Percentiles rank a stretch among this genome's conserved stretches.
Conservation (phyloP, 2,888 invertebrate species). For the Tortrix viridana region DNA sequence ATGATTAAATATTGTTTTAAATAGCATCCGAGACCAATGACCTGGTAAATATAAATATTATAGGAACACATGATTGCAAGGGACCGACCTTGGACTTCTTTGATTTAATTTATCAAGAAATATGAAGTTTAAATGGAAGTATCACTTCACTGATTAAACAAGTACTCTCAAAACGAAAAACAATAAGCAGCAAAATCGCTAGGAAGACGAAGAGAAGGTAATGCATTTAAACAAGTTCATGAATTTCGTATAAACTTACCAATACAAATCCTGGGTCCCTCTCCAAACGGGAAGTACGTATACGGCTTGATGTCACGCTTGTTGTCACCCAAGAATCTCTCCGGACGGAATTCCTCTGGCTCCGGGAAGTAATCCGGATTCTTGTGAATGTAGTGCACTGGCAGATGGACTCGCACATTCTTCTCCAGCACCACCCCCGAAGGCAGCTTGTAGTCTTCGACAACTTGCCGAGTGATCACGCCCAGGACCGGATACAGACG, state of each 20-base stretch:
- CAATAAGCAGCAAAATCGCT: slow-evolving; percentile 6
- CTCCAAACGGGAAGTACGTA: slow-evolving; percentile 69
- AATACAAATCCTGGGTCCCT: slow-evolving; percentile 66
- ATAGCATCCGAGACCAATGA: too few relatives aligned
- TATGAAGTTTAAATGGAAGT: too few relatives aligned
- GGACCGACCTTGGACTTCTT: too few relatives aligned
- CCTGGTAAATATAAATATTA: too few relatives aligned
- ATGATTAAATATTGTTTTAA: too few relatives aligned
- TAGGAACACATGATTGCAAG: too few relatives aligned
- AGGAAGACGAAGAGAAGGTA: too few relatives aligned
- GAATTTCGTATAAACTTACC: slow-evolving; percentile 61
- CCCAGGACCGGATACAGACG: slow-evolving; percentile 65
- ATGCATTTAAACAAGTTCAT: too few relatives aligned
- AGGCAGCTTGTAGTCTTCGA: slow-evolving; percentile 61
- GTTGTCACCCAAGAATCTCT: slow-evolving; percentile 59
- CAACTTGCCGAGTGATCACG: slow-evolving; percentile 58
- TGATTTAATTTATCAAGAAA: too few relatives aligned
- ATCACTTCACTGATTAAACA: neutral
- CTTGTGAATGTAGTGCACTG: slow-evolving; percentile 60
- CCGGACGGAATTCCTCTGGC: slow-evolving; percentile 61
- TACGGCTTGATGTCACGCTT: slow-evolving; percentile 57
- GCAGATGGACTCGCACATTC: slow-evolving; percentile 63
- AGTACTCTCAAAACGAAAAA: neutral
- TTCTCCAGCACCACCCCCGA: slow-evolving; percentile 58
- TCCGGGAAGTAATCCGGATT: slow-evolving; percentile 62